Conservation (phyloP, 1,140 invertebrate species). For the Trichomalopsis sarcophagae region DNA sequence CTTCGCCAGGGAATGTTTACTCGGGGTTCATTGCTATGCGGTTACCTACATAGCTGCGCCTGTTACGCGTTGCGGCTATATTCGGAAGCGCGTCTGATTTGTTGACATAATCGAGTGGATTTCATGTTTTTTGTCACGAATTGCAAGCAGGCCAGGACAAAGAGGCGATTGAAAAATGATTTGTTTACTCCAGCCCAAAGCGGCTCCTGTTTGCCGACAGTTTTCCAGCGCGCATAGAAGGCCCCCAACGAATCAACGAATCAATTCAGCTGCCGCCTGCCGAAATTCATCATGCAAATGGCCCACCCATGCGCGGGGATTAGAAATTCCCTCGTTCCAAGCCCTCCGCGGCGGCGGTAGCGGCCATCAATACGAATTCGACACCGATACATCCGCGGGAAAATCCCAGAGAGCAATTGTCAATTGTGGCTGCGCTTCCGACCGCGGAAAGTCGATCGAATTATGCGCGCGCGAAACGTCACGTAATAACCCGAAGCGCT, state of each 20-base stretch:
- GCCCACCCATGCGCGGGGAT: neutral
- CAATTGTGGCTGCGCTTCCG: neutral
- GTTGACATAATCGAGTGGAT: too few relatives aligned
- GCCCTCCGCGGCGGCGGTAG: too few relatives aligned
- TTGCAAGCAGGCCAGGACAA: too few relatives aligned
- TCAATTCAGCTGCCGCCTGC: neutral
- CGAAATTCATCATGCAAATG: slow-evolving; percentile 12
- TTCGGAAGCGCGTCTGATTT: neutral
- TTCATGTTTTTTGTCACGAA: too few relatives aligned
- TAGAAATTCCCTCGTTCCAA: neutral
- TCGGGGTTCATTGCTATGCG: slow-evolving; percentile 23
- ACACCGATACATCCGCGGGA: neutral
- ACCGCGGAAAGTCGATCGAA: slow-evolving; percentile 31
- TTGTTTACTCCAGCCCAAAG: neutral
- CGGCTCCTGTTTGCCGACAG: neutral
- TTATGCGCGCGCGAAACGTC: neutral
- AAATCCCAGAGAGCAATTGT: neutral
- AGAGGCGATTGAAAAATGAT: neutral
- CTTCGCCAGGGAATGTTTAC: slow-evolving; percentile 34
- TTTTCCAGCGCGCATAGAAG: neutral
- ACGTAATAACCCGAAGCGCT: neutral
- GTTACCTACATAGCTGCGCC: neutral
- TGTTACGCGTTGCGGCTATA: neutral
- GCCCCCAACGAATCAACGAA: neutral
- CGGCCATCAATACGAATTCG: neutral